Base-by-base conservation (phyloP, 2,888 invertebrate species). In the Pristionchus arcanus region DNA sequence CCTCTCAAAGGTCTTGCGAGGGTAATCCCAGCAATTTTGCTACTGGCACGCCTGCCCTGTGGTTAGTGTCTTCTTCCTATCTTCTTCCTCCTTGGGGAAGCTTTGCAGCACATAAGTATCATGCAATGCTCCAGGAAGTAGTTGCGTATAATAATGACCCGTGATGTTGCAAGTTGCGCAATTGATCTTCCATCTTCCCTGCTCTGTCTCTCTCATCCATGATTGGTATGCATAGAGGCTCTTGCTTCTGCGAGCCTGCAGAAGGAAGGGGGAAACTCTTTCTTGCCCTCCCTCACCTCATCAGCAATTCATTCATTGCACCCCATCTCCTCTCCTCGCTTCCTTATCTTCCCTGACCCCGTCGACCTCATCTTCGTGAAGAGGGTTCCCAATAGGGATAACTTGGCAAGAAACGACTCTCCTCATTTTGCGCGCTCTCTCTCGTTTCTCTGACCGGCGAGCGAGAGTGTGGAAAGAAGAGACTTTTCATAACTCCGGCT, bases 231-330 rank as follows among this genome's bases (percentile, higher is more conserved):
- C 77, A 77, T 77, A 42, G 77, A n/a, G 49, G 19, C 37, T 28
- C 1, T 34, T 74, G 34, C 74, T 71, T 2, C n/a, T 74, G 15
- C 21, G 37, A 15, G 15, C 4, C 31, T 74, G 74, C 37, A 66
- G 66, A 66, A 59, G 66, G 66, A 66, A 66, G 66, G 28, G 71
- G 28, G 71, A 71, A 71, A 71, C 77, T 42, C 77, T 25, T 21
- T 31, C 77, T 42, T 25, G 15, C 49, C 77, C 42, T 77, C 42
- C 77, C 77, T 77, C 77, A 37, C 77, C 77, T 16, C 15, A 19
- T 77, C 77, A 42, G 21, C 77, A 42, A 77, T 77, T 77, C 77
- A 77, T 77, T 77, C 77, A 77, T 77, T 42, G 77, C 77, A 25
- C 42, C 77, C 42, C 77, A 34, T 77, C n/a, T n/a, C 21, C 9